A percentile compares a stretch with the other conserved stretches of the same genome.
Conservation (phyloP, 1,140 invertebrate genomes). For the Ericerus pela region DNA sequence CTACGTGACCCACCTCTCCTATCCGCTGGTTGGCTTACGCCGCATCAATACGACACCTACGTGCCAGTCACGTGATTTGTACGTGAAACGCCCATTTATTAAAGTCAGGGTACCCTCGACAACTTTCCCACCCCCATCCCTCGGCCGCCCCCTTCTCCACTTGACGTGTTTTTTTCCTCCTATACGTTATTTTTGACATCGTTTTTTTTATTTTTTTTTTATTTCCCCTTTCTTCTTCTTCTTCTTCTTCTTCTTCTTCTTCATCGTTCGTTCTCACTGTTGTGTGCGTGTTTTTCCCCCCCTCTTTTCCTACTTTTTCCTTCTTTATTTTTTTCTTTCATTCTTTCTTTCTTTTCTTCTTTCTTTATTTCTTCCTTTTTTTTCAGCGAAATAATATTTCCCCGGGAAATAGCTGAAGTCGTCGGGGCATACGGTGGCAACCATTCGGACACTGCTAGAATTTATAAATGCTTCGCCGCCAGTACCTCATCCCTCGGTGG, state of each 20-base stretch:
- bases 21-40: conserved; percentile 4
- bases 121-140: too few species aligned
- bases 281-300: too few species aligned
- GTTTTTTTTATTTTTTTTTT: too few species aligned
- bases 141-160: background rate
- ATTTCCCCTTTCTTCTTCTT: too few species aligned
- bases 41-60: conserved; percentile 7
- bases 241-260: too few species aligned
- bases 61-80: conserved; percentile 7
- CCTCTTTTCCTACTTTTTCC: too few species aligned
- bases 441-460: conserved; percentile 5
- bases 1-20: conserved; percentile 7
- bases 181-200: too few species aligned
- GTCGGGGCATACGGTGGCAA: conserved; percentile 4
- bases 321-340: too few species aligned
- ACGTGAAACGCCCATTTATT: conserved; percentile 12
- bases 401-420: conserved; percentile 1
- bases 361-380: too few species aligned
- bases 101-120: conserved; percentile 4
- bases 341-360: too few species aligned
- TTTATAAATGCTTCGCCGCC: conserved; percentile 1
- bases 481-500: background rate
- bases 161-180: too few species aligned
- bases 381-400: conserved; percentile 13
- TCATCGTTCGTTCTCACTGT: too few species aligned